phyloP scores from a whole-genome alignment of 92 coral and sea anemone species.

The Parazoanthus darwini region DNA sequence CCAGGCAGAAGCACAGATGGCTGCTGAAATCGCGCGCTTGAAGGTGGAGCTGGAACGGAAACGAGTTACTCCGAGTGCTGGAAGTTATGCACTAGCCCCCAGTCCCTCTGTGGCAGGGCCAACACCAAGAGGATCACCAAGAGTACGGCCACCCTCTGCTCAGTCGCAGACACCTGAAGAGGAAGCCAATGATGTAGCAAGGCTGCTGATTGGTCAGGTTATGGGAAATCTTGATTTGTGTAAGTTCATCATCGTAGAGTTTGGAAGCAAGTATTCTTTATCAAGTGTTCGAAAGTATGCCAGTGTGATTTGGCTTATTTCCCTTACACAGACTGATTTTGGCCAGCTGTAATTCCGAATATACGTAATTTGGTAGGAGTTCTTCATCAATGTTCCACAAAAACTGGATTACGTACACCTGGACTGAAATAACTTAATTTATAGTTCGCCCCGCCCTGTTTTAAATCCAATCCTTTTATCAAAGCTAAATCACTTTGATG shows the following conservation, averaged over 20 bases:
- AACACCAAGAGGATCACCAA: conserved; percentile 35
- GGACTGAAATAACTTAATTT: too few relatives aligned
- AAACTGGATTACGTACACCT: too few relatives aligned
- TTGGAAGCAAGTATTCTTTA: too few relatives aligned
- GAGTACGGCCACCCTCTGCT: conserved; percentile 36
- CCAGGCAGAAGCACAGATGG: conserved; percentile 56
- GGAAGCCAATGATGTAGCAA: conserved; percentile 40
- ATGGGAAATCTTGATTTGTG: conserved; percentile 52
- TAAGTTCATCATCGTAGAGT: conserved; percentile 26
- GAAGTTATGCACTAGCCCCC: conserved; percentile 14
- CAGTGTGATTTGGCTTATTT: too few relatives aligned
- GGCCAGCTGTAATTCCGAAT: too few relatives aligned
- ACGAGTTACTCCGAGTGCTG: conserved; percentile 6
- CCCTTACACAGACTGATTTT: too few relatives aligned
- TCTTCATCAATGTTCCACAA: too few relatives aligned
- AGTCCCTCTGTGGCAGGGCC: conserved; percentile 35
- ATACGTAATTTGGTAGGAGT: too few relatives aligned
- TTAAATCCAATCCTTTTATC: too few relatives aligned
- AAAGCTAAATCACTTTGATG: too few relatives aligned
- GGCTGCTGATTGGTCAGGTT: conserved; percentile 52
- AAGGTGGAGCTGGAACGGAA: conserved; percentile 55
- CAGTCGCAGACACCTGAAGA: conserved; percentile 32
- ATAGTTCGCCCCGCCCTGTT: too few relatives aligned
- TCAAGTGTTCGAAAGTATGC: too few relatives aligned
- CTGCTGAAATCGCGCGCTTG: conserved; percentile 61